Percentiles rank a stretch among this genome's conserved stretches.
Evolutionary conservation across 2,797 vertebrate species (phyloP).

Genomic region (Thamnophis elegans): DNA sequence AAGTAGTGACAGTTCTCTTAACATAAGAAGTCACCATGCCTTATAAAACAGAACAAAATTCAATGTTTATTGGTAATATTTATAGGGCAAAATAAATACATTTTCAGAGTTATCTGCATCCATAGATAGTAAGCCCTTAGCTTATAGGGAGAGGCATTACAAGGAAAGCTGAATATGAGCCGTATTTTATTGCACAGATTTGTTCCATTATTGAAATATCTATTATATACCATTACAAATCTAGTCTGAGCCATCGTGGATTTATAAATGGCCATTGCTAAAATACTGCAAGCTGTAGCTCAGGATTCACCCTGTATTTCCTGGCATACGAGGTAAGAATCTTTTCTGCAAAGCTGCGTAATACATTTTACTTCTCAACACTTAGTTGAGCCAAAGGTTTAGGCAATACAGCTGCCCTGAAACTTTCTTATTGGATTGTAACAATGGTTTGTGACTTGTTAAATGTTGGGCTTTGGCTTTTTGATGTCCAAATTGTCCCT

Average conservation of each 20-base stretch:
- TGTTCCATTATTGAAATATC: no score
- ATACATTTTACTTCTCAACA: constrained; percentile 23
- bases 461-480: no score
- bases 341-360: constrained; percentile 19
- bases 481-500: no score
- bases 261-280: no score
- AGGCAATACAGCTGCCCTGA: no score
- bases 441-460: no score
- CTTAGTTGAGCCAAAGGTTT: constrained; percentile 4
- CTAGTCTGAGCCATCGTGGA: not conserved
- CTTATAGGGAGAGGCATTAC: not conserved
- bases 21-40: not conserved
- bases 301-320: not conserved
- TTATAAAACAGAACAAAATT: not conserved
- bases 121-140: not conserved
- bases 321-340: not conserved
- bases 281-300: not conserved
- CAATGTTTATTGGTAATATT: not conserved
- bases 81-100: not conserved
- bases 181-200: not conserved
- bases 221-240: not conserved
- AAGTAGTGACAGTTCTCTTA: constrained; percentile 14
- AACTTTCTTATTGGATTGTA: no score
- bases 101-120: not conserved
- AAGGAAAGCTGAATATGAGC: not conserved